Evolutionary conservation across 2,888 invertebrate genomes (phyloP).

Genomic region (Pegoplata infirma): DNA sequence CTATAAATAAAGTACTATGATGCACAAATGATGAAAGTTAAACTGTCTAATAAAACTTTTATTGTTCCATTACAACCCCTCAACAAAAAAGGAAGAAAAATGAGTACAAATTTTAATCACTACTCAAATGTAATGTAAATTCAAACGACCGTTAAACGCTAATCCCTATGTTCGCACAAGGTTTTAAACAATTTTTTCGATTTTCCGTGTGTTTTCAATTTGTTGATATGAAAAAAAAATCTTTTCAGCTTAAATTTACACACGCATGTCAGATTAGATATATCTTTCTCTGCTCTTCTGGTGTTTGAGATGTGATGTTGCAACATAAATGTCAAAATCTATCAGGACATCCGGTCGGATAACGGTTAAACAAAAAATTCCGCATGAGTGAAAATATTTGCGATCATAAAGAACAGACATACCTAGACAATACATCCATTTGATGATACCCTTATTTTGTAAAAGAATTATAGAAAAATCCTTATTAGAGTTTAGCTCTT

Average conservation of each 20-base stretch:
- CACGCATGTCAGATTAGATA: conserved; percentile 73
- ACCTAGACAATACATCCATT: background rate
- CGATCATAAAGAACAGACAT: conserved; percentile 27
- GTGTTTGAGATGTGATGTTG: conserved; percentile 16
- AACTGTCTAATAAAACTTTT: background rate
- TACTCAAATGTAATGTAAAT: conserved; percentile 69
- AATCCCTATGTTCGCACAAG: conserved; percentile 71
- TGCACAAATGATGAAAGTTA: background rate
- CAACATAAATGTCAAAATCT: conserved; percentile 64
- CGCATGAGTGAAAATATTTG: conserved; percentile 59
- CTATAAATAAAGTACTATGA: no score
- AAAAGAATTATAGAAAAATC: background rate
- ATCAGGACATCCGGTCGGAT: conserved; percentile 62
- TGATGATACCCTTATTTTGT: background rate
- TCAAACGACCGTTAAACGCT: conserved; percentile 78
- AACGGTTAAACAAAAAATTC: conserved; percentile 40
- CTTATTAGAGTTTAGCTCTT: background rate
- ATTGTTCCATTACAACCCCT: background rate
- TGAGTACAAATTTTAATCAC: background rate
- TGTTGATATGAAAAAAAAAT: conserved; percentile 72
- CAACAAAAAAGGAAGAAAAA: no score
- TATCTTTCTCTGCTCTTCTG: no score
- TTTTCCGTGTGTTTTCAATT: conserved; percentile 64
- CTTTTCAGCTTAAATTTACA: conserved; percentile 64
- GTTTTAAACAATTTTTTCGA: conserved; percentile 43